These are phyloP conservation scores for Galeopsomyia nigrocyanea DNA, from an alignment of 2,888 invertebrate genomes.

Conservation along the genomic window DNA sequence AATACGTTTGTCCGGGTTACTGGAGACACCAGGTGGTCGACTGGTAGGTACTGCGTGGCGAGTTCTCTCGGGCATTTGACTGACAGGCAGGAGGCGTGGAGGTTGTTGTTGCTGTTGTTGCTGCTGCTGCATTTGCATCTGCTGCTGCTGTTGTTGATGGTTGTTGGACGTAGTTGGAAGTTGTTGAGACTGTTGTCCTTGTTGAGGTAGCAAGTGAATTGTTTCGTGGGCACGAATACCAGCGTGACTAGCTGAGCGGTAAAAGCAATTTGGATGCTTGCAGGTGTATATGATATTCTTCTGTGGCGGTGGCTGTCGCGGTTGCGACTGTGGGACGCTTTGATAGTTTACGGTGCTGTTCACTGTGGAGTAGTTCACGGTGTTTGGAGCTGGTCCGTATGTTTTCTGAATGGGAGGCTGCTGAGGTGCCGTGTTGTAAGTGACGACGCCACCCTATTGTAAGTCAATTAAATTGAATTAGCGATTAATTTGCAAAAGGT, in stretches of 20 bases:
- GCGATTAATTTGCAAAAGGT: too few relatives aligned
- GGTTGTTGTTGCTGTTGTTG: constrained; percentile 25
- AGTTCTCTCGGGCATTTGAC: constrained; percentile 41
- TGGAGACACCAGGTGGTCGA: background rate
- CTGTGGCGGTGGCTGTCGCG: constrained; percentile 9
- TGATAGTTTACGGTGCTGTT: constrained; percentile 11
- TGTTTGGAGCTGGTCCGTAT: background rate
- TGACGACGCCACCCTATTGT: background rate
- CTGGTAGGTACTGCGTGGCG: constrained; percentile 27
- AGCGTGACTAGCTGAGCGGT: constrained; percentile 8
- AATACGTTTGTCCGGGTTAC: constrained; percentile 5
- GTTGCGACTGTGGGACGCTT: background rate
- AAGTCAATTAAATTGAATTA: background rate
- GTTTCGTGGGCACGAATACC: constrained; percentile 28
- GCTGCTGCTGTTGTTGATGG: constrained; percentile 6
- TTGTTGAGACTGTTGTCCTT: background rate
- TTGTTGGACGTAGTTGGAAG: constrained; percentile 8
- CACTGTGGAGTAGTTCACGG: constrained; percentile 14
- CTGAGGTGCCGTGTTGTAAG: background rate
- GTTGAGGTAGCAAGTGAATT: constrained; percentile 7
- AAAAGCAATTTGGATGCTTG: constrained; percentile 28
- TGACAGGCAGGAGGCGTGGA: constrained; percentile 34
- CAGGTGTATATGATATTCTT: constrained; percentile 32
- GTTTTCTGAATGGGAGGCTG: background rate
- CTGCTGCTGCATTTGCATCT: background rate